phyloP scores from a whole-genome alignment of 2,113 vertebrate genomes.

The Furnarius figulus region DNA sequence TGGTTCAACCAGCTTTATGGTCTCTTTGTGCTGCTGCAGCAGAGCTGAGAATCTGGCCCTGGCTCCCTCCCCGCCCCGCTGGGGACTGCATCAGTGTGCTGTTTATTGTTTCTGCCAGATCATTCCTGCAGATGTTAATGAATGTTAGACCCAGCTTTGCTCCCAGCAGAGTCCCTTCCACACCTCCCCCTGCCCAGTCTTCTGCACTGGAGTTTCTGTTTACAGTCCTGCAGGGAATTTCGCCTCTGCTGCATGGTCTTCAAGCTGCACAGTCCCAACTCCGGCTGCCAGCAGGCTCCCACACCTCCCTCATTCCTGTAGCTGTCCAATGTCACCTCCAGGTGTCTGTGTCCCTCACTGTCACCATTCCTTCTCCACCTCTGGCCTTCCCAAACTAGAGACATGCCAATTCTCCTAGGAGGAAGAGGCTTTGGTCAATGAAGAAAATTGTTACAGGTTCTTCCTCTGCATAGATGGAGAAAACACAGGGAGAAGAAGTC shows the following conservation, averaged over 20 bases:
- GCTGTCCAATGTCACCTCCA: slow-evolving; percentile 52
- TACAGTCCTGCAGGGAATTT: slow-evolving; percentile 60
- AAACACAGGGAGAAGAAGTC: background rate
- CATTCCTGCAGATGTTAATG: slow-evolving; percentile 70
- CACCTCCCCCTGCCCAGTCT: slow-evolving; percentile 58
- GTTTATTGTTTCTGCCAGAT: slow-evolving; percentile 71
- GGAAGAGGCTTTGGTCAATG: background rate
- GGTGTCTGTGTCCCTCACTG: background rate
- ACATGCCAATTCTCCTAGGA: background rate
- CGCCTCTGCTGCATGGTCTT: slow-evolving; percentile 14
- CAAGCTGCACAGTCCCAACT: background rate
- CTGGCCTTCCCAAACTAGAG: background rate
- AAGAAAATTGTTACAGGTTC: background rate
- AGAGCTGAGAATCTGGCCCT: slow-evolving; percentile 56
- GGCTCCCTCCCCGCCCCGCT: background rate
- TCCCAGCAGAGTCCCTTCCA: slow-evolving; percentile 58
- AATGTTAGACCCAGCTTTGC: slow-evolving; percentile 58
- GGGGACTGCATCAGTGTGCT: slow-evolving; percentile 60
- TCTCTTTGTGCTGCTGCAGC: slow-evolving; percentile 26
- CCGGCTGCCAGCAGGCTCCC: slow-evolving; percentile 47
- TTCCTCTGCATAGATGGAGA: background rate
- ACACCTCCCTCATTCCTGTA: slow-evolving; percentile 41
- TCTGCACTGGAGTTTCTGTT: slow-evolving; percentile 57
- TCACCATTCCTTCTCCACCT: slow-evolving; percentile 20
- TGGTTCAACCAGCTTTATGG: slow-evolving; percentile 34